Evolutionary conservation across 2,113 vertebrate species (phyloP).

Genomic region (Ornithorhynchus anatinus): DNA sequence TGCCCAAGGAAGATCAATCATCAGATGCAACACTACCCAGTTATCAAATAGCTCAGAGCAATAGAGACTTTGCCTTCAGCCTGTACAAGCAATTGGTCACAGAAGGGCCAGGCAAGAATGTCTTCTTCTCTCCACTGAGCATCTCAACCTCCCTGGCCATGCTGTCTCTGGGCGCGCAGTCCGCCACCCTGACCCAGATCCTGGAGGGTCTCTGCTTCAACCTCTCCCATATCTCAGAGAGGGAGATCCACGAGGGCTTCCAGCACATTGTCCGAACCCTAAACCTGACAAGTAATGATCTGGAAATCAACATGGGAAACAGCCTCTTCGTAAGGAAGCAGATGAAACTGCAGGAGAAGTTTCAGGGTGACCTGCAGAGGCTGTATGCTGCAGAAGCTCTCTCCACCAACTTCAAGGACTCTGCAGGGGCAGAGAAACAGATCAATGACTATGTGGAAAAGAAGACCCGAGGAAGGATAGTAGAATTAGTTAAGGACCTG

Average conservation of each 20-base stretch:
- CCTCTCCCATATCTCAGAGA: constrained; percentile 25
- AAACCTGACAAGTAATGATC: constrained; percentile 30
- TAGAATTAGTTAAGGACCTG: constrained; percentile 73
- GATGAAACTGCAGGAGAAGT: constrained; percentile 58
- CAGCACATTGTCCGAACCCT: constrained; percentile 71
- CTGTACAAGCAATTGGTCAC: constrained; percentile 75
- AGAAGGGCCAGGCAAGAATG: constrained; percentile 61
- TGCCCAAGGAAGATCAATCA: too few species aligned
- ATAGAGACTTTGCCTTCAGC: constrained; percentile 79
- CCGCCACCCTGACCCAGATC: constrained; percentile 77
- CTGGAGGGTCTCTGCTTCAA: constrained; percentile 75
- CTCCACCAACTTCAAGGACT: constrained; percentile 71
- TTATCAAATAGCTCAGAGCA: constrained; percentile 19
- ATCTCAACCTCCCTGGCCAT: constrained; percentile 76
- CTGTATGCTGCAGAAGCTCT: constrained; percentile 72
- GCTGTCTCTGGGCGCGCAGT: constrained; percentile 75
- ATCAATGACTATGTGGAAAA: constrained; percentile 80
- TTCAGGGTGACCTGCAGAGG: constrained; percentile 59
- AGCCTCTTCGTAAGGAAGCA: constrained; percentile 67
- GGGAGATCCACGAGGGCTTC: constrained; percentile 71
- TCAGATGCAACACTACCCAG: too few species aligned
- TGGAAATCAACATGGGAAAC: constrained; percentile 75
- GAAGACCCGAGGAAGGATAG: constrained; percentile 81
- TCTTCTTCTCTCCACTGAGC: constrained; percentile 87
- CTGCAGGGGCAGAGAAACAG: constrained; percentile 63